Base-by-base conservation (phyloP, 92 coral and sea anemone species). In the Anthopleura xanthogrammica region DNA sequence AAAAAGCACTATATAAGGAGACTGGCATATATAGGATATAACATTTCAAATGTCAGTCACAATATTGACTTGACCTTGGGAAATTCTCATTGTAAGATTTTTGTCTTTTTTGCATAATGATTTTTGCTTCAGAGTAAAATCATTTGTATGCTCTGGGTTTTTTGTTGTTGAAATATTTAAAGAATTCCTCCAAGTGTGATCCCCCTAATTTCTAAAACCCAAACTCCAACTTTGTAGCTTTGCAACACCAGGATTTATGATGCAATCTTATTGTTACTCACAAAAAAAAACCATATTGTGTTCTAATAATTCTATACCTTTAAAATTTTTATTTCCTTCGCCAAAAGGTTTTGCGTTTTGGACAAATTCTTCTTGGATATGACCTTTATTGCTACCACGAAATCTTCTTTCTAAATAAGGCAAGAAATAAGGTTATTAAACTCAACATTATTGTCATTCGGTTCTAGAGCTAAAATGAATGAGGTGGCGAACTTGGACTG, bases 341-440 rank as follows among this genome's bases (percentile, higher is more conserved):
- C 95, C 39, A 95, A 91, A n/a, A 95, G 93, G 87, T 89, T 95
- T 77, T 95, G 98, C 2, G 98, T 92, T 87, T 95, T 95, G 74
- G 98, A 93, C 12, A 95, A 88, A 79, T 95, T 95, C 87, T 95
- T 95, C 91, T 95, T 95, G 71, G 98, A 90, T 20, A 95, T 95
- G 60, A 95, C 98, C 81, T 95, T 95, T 75, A 95, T 88, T 41
- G 98, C 98, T 5, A 95, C 98, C 66, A 87, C 92, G 48, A 93
- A 91, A 72, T 95, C 98, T 6, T 92, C 94, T 76, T 93, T 93
- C 98, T 95, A 89, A 68, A 82, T 75, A 12, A 70, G 60, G 60
- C 24, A 78, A 52, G 52, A 48, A 41, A 29, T 29, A 7, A 48
- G 16, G 40, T 13, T 64, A 55, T 60, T 17, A 46, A 12, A 19